Percentiles rank a stretch among this genome's conserved stretches.
phyloP scores from a whole-genome alignment of 2,888 invertebrate genomes.

The Dicyrtomina minuta region DNA sequence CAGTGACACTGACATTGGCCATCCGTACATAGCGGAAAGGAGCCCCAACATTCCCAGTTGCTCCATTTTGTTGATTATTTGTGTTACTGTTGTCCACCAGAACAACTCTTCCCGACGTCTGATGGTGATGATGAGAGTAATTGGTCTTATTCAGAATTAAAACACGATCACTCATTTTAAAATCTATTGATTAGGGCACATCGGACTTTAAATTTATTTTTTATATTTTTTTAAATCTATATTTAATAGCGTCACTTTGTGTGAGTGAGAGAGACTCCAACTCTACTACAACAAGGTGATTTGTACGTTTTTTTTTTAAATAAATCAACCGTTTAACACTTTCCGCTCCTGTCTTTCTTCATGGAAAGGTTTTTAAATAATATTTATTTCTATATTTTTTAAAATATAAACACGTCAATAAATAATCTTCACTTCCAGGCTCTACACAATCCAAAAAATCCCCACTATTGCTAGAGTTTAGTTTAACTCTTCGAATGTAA shows the following conservation, averaged over 20 bases:
- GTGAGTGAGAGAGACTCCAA: not conserved
- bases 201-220: not conserved
- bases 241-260: not conserved
- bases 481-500: not conserved
- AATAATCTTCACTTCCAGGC: not conserved
- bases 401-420: not conserved
- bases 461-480: not conserved
- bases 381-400: not conserved
- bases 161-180: constrained; percentile 47
- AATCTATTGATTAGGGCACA: not conserved
- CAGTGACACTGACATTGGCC: constrained; percentile 41
- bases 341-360: no score
- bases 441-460: not conserved
- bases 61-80: constrained; percentile 35
- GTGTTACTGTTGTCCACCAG: constrained; percentile 50
- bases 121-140: constrained; percentile 43
- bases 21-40: constrained; percentile 46
- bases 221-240: no score
- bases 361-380: no score
- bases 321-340: no score
- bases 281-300: not conserved
- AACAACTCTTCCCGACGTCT: constrained; percentile 43
- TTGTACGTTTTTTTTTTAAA: no score
- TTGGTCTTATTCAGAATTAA: constrained; percentile 48
- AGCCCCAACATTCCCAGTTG: constrained; percentile 22